Percentiles rank a stretch among this genome's conserved stretches.
Evolutionary conservation across 2,113 vertebrate genomes (phyloP).

Genomic region (Myiozetetes cayanensis): DNA sequence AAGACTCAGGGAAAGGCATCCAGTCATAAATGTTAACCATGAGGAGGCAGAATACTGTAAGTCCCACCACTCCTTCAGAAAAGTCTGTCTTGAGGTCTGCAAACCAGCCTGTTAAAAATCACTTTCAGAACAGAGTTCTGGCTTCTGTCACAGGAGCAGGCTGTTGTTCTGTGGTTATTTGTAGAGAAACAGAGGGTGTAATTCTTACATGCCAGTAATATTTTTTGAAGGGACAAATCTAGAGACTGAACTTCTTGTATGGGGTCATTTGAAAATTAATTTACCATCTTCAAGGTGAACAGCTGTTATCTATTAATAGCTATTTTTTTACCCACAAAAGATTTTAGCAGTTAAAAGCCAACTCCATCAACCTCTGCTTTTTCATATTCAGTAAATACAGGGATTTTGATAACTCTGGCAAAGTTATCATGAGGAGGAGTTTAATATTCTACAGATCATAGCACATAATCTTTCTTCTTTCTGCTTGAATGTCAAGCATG

Average conservation of each 20-base stretch:
- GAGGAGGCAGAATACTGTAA: not conserved
- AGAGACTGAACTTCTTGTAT: not conserved
- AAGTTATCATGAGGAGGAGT: conserved; percentile 31
- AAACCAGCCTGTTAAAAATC: not conserved
- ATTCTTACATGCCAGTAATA: not conserved
- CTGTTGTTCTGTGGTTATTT: not conserved
- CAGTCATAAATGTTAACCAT: not conserved
- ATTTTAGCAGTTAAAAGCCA: conserved; percentile 39
- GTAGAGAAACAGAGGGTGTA: not conserved
- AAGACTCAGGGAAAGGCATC: not conserved
- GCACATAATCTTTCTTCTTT: conserved; percentile 31
- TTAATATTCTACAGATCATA: conserved; percentile 47
- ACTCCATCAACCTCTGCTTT: conserved; percentile 23
- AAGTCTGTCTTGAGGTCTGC: not conserved
- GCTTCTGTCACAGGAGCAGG: not conserved
- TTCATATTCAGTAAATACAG: conserved; percentile 45
- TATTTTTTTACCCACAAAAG: conserved; percentile 1
- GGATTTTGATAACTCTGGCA: conserved; percentile 18
- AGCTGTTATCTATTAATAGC: conserved; percentile 22
- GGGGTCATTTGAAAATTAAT: conserved; percentile 16
- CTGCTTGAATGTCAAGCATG: conserved; percentile 36
- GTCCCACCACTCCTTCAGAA: not conserved
- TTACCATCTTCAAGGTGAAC: not conserved
- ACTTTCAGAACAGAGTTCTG: not conserved
- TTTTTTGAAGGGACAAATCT: not conserved